Conservation (phyloP, 2,797 vertebrate species). For the Sylvia borin region DNA sequence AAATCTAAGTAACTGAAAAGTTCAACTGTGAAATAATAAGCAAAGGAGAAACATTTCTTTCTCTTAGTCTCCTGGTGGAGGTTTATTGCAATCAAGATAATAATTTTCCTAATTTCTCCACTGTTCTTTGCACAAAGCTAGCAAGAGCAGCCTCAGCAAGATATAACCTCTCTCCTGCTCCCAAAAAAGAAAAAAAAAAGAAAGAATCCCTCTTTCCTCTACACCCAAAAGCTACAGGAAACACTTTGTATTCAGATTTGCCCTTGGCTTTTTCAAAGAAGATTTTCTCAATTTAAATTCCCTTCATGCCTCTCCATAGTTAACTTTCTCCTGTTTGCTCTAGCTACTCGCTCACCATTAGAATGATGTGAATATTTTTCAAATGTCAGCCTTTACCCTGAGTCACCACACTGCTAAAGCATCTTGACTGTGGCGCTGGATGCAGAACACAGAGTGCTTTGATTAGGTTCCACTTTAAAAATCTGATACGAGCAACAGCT, state of each 20-base stretch:
- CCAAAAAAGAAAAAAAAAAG: not conserved
- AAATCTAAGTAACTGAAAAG: not conserved
- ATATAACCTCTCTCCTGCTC: not conserved
- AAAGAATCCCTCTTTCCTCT: not conserved
- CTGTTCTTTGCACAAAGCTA: not conserved
- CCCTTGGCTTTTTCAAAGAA: not conserved
- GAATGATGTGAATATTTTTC: not conserved
- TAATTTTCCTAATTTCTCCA: not conserved
- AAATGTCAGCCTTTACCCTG: not conserved
- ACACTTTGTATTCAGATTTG: not conserved
- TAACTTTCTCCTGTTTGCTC: not conserved
- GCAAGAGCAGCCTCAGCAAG: not conserved
- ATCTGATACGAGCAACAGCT: not conserved
- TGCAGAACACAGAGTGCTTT: slow-evolving; percentile 4
- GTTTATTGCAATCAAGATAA: not conserved
- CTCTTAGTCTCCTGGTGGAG: not conserved
- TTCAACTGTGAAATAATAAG: not conserved
- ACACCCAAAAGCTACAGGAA: not conserved
- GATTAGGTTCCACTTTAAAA: slow-evolving; percentile 41
- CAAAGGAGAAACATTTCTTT: not conserved
- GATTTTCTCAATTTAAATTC: not conserved
- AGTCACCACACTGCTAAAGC: not conserved
- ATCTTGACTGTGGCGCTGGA: not conserved
- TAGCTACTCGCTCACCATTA: not conserved
- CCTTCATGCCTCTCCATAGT: not conserved